Evolutionary conservation across 2,888 invertebrate species (phyloP).

Genomic region (Eupithecia dodoneata): DNA sequence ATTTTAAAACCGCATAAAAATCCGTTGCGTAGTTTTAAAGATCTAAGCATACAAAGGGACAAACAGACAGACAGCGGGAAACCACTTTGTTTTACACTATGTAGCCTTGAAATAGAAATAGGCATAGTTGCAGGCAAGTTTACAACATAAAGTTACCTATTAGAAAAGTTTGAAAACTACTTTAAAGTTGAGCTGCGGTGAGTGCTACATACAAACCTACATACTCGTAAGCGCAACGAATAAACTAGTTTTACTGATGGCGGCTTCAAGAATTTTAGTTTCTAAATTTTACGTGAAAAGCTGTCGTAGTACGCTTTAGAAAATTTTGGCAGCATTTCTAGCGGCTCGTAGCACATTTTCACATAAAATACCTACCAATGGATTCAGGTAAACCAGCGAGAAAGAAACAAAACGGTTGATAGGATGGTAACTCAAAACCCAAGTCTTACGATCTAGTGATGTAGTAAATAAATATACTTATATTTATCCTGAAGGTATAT

Average conservation of each 20-base stretch:
- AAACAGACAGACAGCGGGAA: too few species aligned
- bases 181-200: constrained; percentile 18
- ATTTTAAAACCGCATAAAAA: too few species aligned
- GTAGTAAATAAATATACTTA: background rate
- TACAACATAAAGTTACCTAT: constrained; percentile 25
- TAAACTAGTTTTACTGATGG: constrained; percentile 17
- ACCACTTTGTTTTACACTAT: too few species aligned
- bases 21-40: too few species aligned
- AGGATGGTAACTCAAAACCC: background rate
- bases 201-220: constrained; percentile 11
- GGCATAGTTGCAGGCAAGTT: constrained; percentile 25
- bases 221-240: background rate
- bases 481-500: background rate
- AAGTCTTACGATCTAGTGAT: background rate
- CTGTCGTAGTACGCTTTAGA: background rate
- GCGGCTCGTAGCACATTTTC: background rate
- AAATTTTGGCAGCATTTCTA: background rate
- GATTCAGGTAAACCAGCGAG: background rate
- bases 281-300: background rate
- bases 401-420: background rate
- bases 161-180: constrained; percentile 19
- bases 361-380: background rate
- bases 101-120: constrained; percentile 11
- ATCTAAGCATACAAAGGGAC: too few species aligned
- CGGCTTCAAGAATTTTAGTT: background rate